Base-by-base conservation (phyloP, 2,888 invertebrate genomes). In the Resseliella maxima region DNA sequence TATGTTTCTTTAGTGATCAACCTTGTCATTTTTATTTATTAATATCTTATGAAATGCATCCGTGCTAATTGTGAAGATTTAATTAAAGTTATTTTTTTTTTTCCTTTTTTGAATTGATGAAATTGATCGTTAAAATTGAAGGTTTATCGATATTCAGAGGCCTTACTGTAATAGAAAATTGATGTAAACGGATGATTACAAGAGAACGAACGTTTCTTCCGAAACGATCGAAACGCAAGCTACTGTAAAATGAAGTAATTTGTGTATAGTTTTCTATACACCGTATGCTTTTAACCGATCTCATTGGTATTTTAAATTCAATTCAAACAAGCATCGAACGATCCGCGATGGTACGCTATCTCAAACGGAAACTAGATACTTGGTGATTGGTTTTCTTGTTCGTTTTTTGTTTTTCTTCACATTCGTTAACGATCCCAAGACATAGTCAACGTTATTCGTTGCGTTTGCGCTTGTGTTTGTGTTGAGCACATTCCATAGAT, bases 121-220 rank as follows among this genome's bases (percentile, higher is more conserved):
- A 72, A 72, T 72, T 72, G 2, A n/a, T 72, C 15, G n/a, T 24
- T 2, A 59, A 15, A 24, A 12, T 15, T 35, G 35, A 72, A 72
- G 72, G 72, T 72, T 72, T 27, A 35, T 72, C 72, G 72, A 31
- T 35, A 15, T 15, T 31, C 0, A 31, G 31, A 31, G 72, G 72
- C 31, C 72, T 72, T 72, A 72, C 72, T 72, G 72, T 72, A 50
- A 72, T n/a, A 27, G 8, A 72, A 27, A 72, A 1, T 72, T 72
- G 72, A 15, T 72, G 72, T 72, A 31, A 35, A 35, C 72, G 72
- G 72, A 72, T 72, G 72, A 31, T 27, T 72, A 72, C 31, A 72
- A 72, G 72, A 72, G 46, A 59, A 72, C n/a, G 35, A 72, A 72
- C 72, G 72, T 72, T 72, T 72, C 72, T 72, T 72, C 72, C 72